Percentiles rank a stretch among this genome's conserved stretches.
These are phyloP conservation scores for Myiotriccus ornatus DNA, from an alignment of 2,797 vertebrate genomes.

Conservation along the genomic window DNA sequence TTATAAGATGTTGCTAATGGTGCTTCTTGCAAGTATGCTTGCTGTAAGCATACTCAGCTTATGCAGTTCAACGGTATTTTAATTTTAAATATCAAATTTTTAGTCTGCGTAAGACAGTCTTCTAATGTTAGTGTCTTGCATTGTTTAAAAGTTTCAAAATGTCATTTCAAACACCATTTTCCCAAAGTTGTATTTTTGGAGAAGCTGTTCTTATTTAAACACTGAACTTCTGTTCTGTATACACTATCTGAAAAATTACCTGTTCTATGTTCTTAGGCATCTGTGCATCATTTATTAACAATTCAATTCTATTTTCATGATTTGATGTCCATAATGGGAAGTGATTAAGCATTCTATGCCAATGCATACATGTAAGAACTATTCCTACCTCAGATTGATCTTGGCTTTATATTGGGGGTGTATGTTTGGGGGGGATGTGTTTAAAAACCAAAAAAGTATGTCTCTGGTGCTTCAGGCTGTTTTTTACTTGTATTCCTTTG, in stretches of 20 bases:
- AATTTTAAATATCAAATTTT: background rate
- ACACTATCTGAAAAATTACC: background rate
- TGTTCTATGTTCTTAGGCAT: background rate
- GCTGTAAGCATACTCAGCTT: background rate
- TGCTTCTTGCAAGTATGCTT: background rate
- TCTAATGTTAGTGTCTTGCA: background rate
- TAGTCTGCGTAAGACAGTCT: background rate
- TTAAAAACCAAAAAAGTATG: background rate
- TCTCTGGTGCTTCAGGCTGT: background rate
- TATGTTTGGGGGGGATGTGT: background rate
- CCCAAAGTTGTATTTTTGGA: background rate
- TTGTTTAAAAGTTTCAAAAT: background rate
- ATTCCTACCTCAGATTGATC: background rate
- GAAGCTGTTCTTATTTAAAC: background rate
- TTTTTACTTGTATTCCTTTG: background rate
- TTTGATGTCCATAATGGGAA: fast-evolving
- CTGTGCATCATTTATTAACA: background rate
- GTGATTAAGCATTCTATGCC: background rate
- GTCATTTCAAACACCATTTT: background rate
- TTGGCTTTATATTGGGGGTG: background rate
- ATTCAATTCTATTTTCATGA: background rate
- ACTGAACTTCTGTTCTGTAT: background rate
- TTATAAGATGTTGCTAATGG: background rate
- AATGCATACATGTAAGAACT: background rate
- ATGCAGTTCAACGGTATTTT: background rate